Percentiles rank a stretch among this genome's conserved stretches.
Evolutionary conservation across 23 tunicate species (phyloP).

Genomic region (Corella eumyota): DNA sequence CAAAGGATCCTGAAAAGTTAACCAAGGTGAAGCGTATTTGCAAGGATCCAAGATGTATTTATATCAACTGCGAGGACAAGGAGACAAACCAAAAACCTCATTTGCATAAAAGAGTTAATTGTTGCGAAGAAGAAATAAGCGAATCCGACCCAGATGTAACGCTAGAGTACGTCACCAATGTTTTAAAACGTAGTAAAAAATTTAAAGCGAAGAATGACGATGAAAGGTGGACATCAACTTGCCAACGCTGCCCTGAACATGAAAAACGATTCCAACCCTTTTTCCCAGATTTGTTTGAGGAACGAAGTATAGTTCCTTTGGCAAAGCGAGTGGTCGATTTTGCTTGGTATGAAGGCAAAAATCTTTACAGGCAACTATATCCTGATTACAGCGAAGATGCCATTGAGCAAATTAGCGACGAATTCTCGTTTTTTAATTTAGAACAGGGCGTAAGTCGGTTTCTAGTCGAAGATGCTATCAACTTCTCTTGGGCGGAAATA

Average conservation of each 20-base stretch:
- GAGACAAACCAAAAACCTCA: background rate
- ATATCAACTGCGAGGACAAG: slow-evolving; percentile 3
- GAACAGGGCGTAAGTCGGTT: slow-evolving; percentile 28
- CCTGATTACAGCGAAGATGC: slow-evolving; percentile 32
- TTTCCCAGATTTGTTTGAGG: slow-evolving; percentile 40
- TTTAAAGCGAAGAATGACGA: background rate
- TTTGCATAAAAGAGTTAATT: background rate
- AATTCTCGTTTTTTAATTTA: slow-evolving; percentile 16
- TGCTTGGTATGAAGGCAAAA: slow-evolving; percentile 27
- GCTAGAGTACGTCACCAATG: slow-evolving; percentile 19
- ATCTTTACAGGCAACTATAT: slow-evolving; percentile 7
- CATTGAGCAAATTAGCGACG: slow-evolving; percentile 25
- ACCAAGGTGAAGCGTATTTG: slow-evolving; percentile 7
- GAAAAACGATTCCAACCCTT: slow-evolving; percentile 33
- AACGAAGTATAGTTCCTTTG: slow-evolving; percentile 22
- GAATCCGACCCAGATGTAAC: too few relatives aligned
- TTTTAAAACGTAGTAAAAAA: slow-evolving; percentile 10
- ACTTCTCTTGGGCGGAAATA: slow-evolving; percentile 21
- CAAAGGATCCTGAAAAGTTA: background rate
- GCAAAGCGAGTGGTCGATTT: slow-evolving; percentile 42
- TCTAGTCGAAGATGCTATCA: slow-evolving; percentile 19
- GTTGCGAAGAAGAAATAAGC: background rate
- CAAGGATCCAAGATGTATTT: slow-evolving; percentile 17
- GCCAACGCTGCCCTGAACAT: slow-evolving; percentile 7
- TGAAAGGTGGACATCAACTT: background rate